phyloP scores from a whole-genome alignment of 2,888 invertebrate species.

The Melipona beecheii region DNA sequence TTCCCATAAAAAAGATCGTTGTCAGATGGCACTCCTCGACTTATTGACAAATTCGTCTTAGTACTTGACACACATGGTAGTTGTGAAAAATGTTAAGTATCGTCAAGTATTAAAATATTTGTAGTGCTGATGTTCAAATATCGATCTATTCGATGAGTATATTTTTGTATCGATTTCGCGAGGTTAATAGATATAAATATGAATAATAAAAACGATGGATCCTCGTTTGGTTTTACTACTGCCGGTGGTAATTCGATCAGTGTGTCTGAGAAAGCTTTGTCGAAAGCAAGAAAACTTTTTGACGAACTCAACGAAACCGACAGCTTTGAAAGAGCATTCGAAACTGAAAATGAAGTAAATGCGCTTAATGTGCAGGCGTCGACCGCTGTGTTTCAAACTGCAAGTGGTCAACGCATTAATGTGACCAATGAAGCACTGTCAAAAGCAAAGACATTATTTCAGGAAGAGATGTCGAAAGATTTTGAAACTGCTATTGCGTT shows the following conservation, averaged over 20 bases:
- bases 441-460: conserved; percentile 18
- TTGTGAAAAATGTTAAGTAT: background rate
- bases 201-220: background rate
- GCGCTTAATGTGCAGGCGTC: background rate
- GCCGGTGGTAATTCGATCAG: conserved; percentile 12
- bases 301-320: conserved; percentile 9
- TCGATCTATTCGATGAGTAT: background rate
- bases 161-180: background rate
- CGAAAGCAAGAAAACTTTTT: conserved; percentile 18
- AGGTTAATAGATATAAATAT: conserved; percentile 17
- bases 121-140: background rate
- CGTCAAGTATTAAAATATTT: background rate
- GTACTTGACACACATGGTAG: background rate
- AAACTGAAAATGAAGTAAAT: background rate
- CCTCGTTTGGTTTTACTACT: conserved; percentile 21
- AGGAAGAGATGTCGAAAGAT: background rate
- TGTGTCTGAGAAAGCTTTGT: conserved; percentile 26
- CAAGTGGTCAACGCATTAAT: conserved; percentile 3
- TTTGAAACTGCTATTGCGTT: background rate
- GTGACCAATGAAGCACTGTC: conserved; percentile 23
- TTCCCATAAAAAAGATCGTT: background rate
- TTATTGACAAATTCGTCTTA: background rate
- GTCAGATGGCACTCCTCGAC: background rate
- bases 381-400: conserved; percentile 28
- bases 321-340: background rate